Evolutionary conservation across 1,140 invertebrate species (phyloP).

Genomic region (Solen grandis): DNA sequence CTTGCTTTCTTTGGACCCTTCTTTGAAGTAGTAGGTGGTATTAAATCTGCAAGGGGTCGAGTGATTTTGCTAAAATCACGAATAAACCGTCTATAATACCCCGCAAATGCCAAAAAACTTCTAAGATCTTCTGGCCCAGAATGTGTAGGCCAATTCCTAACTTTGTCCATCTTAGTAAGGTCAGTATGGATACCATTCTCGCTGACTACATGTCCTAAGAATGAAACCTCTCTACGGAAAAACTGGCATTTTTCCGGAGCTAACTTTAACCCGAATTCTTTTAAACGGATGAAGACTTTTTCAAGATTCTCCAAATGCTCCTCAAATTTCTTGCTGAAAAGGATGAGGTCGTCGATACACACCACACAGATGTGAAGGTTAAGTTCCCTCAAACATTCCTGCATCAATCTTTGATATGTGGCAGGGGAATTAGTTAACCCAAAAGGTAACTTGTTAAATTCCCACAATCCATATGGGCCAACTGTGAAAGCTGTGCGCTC

Average conservation of each 20-base stretch:
- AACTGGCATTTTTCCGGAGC: conserved; percentile 80
- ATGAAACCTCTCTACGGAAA: conserved; percentile 2
- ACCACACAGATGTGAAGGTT: conserved; percentile 24
- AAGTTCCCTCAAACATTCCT: conserved; percentile 59
- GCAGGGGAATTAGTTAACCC: conserved; percentile 76
- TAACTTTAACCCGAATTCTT: conserved; percentile 77
- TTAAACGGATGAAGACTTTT: conserved; percentile 75
- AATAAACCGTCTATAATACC: conserved; percentile 63
- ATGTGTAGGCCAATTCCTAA: conserved; percentile 68
- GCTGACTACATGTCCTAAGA: conserved; percentile 44
- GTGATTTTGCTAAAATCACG: conserved; percentile 54
- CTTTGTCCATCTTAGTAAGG: conserved; percentile 64
- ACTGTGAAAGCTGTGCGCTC: conserved; percentile 43
- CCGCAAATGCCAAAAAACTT: conserved; percentile 67
- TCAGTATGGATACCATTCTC: conserved; percentile 60
- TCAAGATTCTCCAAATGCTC: conserved; percentile 78
- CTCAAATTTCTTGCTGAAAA: conserved; percentile 72
- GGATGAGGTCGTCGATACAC: conserved; percentile 45
- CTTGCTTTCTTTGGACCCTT: not conserved
- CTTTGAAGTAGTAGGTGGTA: not conserved
- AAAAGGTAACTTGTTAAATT: conserved; percentile 68
- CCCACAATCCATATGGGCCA: conserved; percentile 34
- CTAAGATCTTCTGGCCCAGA: conserved; percentile 58
- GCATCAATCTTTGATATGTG: conserved; percentile 82
- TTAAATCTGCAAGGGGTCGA: conserved; percentile 43